Percentiles rank a stretch among this genome's conserved stretches.
These are phyloP conservation scores for Hippocampus kuda DNA, from an alignment of 2,797 vertebrate species.

Conservation along the genomic window DNA sequence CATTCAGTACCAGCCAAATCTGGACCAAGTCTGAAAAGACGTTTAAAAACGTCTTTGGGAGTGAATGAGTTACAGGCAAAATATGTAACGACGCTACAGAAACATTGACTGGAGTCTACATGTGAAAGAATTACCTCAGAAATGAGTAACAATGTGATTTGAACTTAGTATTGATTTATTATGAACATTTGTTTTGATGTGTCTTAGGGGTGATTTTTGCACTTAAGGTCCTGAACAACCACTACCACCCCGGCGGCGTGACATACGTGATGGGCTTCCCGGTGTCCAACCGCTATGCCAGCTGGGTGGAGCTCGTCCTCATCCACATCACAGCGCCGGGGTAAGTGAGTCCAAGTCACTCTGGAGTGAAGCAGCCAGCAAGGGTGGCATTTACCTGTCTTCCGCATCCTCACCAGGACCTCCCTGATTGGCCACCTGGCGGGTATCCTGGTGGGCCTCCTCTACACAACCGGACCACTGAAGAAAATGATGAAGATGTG, in stretches of 20 bases:
- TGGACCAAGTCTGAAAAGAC: no score
- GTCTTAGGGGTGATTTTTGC: slow-evolving; percentile 85
- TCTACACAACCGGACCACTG: slow-evolving; percentile 82
- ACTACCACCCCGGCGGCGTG: slow-evolving; percentile 78
- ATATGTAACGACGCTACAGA: no score
- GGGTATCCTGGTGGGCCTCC: slow-evolving; percentile 87
- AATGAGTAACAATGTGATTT: not conserved
- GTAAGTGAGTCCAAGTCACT: slow-evolving; percentile 73
- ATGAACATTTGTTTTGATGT: not conserved
- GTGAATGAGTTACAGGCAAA: no score
- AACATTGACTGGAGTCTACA: no score
- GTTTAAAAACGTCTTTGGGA: no score
- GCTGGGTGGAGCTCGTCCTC: slow-evolving; percentile 86
- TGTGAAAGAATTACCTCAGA: no score
- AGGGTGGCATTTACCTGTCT: slow-evolving; percentile 16
- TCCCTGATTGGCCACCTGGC: slow-evolving; percentile 88
- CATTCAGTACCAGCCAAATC: no score
- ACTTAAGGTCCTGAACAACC: slow-evolving; percentile 88
- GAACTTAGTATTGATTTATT: not conserved
- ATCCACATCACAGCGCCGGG: slow-evolving; percentile 83
- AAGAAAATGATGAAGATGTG: slow-evolving; percentile 71
- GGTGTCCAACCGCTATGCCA: slow-evolving; percentile 75
- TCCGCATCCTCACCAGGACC: slow-evolving; percentile 58
- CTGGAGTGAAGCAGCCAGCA: slow-evolving; percentile 16
- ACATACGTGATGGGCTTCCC: slow-evolving; percentile 71